Conservation (phyloP, 2,888 invertebrate species). For the Nomada fucata region DNA sequence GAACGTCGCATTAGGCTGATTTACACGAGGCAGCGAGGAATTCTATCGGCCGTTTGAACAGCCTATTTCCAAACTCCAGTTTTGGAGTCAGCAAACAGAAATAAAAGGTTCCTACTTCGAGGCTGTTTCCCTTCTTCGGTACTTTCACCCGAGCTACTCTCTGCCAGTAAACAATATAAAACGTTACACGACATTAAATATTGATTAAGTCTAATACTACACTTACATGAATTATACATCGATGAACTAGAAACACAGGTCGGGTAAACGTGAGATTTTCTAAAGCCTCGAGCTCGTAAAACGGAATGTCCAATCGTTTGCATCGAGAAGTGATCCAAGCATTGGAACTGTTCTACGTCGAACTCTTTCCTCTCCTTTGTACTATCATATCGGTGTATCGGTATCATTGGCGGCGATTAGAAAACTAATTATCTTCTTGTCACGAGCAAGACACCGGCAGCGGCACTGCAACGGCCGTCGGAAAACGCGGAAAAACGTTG, state of each 20-base stretch:
- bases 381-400: background rate
- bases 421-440: conserved; percentile 40
- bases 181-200: background rate
- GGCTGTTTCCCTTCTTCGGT: too few relatives aligned
- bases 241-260: too few relatives aligned
- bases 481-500: conserved; percentile 32
- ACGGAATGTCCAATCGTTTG: too few relatives aligned
- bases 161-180: background rate
- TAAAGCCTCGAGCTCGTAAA: too few relatives aligned
- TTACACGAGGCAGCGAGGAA: conserved; percentile 5
- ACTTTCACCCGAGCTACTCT: background rate
- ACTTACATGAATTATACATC: too few relatives aligned
- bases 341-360: too few relatives aligned
- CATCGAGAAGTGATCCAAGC: too few relatives aligned
- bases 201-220: too few relatives aligned
- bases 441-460: background rate
- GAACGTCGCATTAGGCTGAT: background rate
- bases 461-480: conserved; percentile 19
- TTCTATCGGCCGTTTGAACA: conserved; percentile 1
- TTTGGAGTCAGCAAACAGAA: background rate
- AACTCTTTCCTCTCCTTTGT: too few relatives aligned
- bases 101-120: too few relatives aligned
- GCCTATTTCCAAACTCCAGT: background rate
- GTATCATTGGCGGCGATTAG: conserved; percentile 35
- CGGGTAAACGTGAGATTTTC: too few relatives aligned